Conservation (phyloP, 1,140 invertebrate species). For the Drosophila kohkoa region DNA sequence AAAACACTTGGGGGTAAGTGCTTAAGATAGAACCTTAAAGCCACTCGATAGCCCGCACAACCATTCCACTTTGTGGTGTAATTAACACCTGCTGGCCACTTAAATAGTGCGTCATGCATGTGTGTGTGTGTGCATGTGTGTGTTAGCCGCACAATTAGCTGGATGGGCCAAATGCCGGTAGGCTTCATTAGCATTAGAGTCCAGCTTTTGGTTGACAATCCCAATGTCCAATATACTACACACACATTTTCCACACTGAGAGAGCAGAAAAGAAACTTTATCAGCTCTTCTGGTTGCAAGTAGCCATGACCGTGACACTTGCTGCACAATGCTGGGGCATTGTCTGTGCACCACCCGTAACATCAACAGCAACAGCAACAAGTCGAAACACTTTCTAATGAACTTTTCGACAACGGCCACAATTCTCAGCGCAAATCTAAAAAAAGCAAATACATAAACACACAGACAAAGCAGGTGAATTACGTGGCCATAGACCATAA, state of each 20-base stretch:
- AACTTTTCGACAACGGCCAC: conserved; percentile 67
- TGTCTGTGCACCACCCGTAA: conserved; percentile 65
- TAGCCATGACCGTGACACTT: conserved; percentile 61
- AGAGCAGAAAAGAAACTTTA: conserved; percentile 34
- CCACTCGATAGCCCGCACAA: conserved; percentile 31
- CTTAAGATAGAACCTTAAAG: conserved; percentile 21
- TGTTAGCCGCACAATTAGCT: conserved; percentile 37
- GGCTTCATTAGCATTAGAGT: conserved; percentile 41
- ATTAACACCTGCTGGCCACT: conserved; percentile 65
- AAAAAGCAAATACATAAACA: conserved; percentile 58
- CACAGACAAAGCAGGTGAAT: conserved; percentile 70
- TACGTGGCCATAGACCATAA: conserved; percentile 77
- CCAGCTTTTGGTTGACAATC: conserved; percentile 37
- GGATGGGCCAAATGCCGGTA: not conserved
- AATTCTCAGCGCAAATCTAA: conserved; percentile 67
- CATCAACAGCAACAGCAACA: conserved; percentile 43
- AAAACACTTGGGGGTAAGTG: conserved; percentile 60
- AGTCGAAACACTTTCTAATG: conserved; percentile 74
- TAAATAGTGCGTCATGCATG: not conserved
- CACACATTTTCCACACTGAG: conserved; percentile 29
- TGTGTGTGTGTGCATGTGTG: conserved; percentile 8
- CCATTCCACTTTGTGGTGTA: conserved; percentile 59
- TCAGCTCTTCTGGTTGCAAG: conserved; percentile 19
- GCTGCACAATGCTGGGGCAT: conserved; percentile 38
- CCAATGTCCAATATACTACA: conserved; percentile 13